A percentile compares a stretch with the other conserved stretches of the same genome.
These are phyloP conservation scores for Eubasilissa regina DNA, from an alignment of 1,140 invertebrate genomes.

Conservation along the genomic window DNA sequence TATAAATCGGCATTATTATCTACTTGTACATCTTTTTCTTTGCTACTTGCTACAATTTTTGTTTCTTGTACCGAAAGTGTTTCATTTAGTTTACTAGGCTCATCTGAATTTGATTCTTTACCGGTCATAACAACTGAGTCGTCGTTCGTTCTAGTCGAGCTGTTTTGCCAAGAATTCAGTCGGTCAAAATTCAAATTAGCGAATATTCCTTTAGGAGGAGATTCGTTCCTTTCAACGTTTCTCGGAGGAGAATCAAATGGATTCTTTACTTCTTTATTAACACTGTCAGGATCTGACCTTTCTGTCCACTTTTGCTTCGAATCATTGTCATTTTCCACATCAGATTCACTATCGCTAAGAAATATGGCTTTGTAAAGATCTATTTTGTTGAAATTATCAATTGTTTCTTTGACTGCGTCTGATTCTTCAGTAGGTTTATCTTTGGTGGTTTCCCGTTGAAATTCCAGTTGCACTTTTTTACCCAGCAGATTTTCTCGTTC, in stretches of 20 bases:
- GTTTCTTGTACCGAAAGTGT: too few relatives aligned
- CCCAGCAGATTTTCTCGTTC: constrained; percentile 52
- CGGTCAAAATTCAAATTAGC: constrained; percentile 80
- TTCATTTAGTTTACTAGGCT: too few relatives aligned
- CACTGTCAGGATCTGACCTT: constrained; percentile 9
- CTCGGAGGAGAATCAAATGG: constrained; percentile 55
- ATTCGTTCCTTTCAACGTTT: constrained; percentile 76
- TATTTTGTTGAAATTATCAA: constrained; percentile 75
- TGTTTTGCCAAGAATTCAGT: constrained; percentile 70
- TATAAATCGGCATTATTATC: constrained; percentile 65
- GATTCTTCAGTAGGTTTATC: constrained; percentile 48
- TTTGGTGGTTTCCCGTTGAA: constrained; percentile 36
- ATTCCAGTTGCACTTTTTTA: constrained; percentile 47
- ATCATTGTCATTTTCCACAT: constrained; percentile 62
- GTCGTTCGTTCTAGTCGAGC: constrained; percentile 57
- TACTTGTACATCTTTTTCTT: constrained; percentile 40
- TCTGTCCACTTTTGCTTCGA: constrained; percentile 30
- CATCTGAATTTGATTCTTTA: constrained; percentile 42
- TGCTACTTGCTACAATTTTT: background rate
- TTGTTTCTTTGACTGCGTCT: constrained; percentile 64
- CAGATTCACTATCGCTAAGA: constrained; percentile 75
- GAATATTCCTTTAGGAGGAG: constrained; percentile 82
- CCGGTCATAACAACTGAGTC: constrained; percentile 34
- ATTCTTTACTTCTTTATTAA: constrained; percentile 32
- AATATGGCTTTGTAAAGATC: constrained; percentile 80